These are phyloP conservation scores for Druon quercuslanigerum DNA, from an alignment of 1,140 invertebrate genomes.

Conservation along the genomic window DNA sequence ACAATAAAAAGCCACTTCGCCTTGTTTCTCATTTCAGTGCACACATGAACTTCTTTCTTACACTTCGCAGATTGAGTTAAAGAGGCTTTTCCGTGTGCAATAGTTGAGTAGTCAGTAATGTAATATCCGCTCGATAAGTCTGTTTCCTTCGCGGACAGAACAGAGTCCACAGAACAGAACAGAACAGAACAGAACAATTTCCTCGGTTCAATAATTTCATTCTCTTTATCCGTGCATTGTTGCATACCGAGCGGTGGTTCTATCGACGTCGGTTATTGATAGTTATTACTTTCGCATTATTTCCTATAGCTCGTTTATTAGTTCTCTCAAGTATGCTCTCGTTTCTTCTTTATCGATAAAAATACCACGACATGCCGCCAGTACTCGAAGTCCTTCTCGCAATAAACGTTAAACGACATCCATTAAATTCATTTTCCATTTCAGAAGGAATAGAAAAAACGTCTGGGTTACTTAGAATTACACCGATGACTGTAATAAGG, in stretches of 20 bases:
- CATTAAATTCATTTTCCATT: too few species aligned
- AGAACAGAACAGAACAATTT: slow-evolving; percentile 23
- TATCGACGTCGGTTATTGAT: slow-evolving; percentile 23
- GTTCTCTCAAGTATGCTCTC: slow-evolving; percentile 1
- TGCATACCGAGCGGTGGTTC: slow-evolving; percentile 11
- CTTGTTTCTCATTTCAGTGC: too few species aligned
- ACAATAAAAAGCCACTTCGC: too few species aligned
- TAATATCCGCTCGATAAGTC: slow-evolving; percentile 17
- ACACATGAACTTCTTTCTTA: neutral
- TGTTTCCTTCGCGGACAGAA: slow-evolving; percentile 26
- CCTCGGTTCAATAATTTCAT: slow-evolving; percentile 26
- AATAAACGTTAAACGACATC: neutral
- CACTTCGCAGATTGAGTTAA: slow-evolving; percentile 1
- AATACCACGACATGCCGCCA: neutral
- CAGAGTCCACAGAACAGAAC: neutral
- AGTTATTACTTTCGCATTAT: slow-evolving; percentile 29
- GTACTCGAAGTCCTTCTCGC: neutral
- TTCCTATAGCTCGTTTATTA: slow-evolving; percentile 8
- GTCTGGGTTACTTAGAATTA: too few species aligned
- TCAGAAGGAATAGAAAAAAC: too few species aligned
- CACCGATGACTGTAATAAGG: too few species aligned
- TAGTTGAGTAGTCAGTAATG: slow-evolving; percentile 11
- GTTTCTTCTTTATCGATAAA: neutral
- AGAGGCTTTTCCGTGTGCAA: neutral
- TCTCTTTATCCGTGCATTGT: slow-evolving; percentile 21